These are phyloP conservation scores for Lasioglossum malachurum DNA, from an alignment of 2,888 invertebrate species.

Conservation along the genomic window DNA sequence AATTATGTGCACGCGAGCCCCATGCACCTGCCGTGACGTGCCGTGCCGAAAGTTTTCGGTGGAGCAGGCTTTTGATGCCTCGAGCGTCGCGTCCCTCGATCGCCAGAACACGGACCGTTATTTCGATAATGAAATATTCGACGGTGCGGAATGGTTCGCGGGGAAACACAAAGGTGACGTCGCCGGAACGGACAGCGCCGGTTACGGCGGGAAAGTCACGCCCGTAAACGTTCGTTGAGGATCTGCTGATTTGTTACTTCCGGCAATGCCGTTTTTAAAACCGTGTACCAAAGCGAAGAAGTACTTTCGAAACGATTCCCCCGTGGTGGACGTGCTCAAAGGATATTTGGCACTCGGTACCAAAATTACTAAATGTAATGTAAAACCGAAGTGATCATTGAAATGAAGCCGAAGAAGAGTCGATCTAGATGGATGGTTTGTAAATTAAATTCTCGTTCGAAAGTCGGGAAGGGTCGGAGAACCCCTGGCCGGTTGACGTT, in stretches of 20 bases:
- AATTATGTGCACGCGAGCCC: constrained; percentile 76
- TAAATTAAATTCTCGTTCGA: not conserved
- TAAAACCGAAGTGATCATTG: not conserved
- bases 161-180: not conserved
- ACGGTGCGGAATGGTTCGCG: not conserved
- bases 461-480: constrained; percentile 58
- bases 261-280: not conserved
- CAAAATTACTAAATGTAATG: not conserved
- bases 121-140: constrained; percentile 26
- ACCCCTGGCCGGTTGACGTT: constrained; percentile 68
- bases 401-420: not conserved
- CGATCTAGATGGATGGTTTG: not conserved
- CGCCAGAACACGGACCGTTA: constrained; percentile 36
- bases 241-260: constrained; percentile 6
- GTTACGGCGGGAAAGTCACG: not conserved
- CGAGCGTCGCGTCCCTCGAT: not conserved
- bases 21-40: constrained; percentile 68
- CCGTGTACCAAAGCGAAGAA: not conserved
- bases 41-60: constrained; percentile 56
- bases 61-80: constrained; percentile 18
- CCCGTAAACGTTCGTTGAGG: not conserved
- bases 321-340: not conserved
- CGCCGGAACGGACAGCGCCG: not conserved
- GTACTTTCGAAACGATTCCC: not conserved
- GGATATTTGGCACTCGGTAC: not conserved